A percentile compares a stretch with the other conserved stretches of the same genome.
phyloP scores from a whole-genome alignment of 53 echinoderm and acorn worm genomes.

The Mesocentrotus franciscanus region DNA sequence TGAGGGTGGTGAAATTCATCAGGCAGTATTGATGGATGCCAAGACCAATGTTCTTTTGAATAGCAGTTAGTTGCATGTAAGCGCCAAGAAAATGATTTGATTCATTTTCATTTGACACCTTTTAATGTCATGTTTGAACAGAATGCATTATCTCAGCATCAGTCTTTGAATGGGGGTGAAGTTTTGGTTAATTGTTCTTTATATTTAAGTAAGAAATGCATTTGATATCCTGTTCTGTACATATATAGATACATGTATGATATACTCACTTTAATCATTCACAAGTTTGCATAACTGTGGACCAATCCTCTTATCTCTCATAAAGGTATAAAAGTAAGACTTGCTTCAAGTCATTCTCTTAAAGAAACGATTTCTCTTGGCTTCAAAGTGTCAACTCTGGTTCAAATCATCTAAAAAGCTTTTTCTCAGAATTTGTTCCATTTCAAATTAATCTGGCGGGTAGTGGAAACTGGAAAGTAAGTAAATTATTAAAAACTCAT shows the following conservation, averaged over 20 bases:
- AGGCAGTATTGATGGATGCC: neutral
- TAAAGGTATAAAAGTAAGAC: no score
- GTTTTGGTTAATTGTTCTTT: no score
- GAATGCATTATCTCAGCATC: neutral
- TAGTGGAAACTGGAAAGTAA: neutral
- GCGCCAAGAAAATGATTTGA: neutral
- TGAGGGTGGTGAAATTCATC: neutral
- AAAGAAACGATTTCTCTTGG: no score
- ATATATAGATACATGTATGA: no score
- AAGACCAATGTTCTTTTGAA: neutral
- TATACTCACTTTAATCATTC: no score
- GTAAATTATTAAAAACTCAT: neutral
- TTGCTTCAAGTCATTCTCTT: no score
- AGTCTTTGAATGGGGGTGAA: neutral
- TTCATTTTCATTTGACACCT: neutral
- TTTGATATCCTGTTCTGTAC: no score
- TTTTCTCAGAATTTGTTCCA: neutral
- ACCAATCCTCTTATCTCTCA: no score
- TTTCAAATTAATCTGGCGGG: neutral
- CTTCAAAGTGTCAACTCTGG: no score
- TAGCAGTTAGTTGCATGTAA: neutral
- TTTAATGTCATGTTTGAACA: neutral
- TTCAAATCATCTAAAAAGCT: neutral
- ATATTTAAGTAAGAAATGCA: no score
- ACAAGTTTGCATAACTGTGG: no score